Evolutionary conservation across 2,113 vertebrate species (phyloP).

Genomic region (Ammodytes dubius): DNA sequence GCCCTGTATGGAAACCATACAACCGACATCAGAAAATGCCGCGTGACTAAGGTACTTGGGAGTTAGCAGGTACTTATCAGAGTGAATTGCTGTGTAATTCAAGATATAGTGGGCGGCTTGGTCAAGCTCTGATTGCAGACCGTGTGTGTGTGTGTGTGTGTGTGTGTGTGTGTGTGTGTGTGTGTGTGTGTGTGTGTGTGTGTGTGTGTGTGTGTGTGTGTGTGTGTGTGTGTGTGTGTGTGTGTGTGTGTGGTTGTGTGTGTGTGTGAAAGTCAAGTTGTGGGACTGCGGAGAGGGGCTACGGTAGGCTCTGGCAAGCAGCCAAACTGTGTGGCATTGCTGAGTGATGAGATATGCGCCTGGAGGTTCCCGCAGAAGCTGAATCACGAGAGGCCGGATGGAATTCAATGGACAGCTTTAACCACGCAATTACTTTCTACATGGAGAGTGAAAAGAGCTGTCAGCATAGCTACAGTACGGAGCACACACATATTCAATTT

Average conservation of each 20-base stretch:
- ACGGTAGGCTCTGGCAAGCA: slow-evolving; percentile 44
- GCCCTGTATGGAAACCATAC: not conserved
- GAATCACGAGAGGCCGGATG: slow-evolving; percentile 36
- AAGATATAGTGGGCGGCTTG: slow-evolving; percentile 47
- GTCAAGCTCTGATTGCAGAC: slow-evolving; percentile 57
- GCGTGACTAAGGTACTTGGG: slow-evolving; percentile 22
- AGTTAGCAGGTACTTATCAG: slow-evolving; percentile 35
- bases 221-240: no score
- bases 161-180: no score
- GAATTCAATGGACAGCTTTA: slow-evolving; percentile 52
- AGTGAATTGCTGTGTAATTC: slow-evolving; percentile 61
- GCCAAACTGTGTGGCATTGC: slow-evolving; percentile 68
- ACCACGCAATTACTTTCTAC: slow-evolving; percentile 60
- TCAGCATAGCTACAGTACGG: slow-evolving; percentile 15
- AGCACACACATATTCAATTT: slow-evolving; percentile 19
- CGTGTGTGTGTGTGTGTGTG: not conserved
- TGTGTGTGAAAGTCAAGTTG: slow-evolving; percentile 49
- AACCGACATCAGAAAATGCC: slow-evolving; percentile 30
- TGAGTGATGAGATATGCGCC: slow-evolving; percentile 70
- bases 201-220: slow-evolving; percentile 13
- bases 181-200: no score
- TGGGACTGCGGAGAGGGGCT: not conserved
- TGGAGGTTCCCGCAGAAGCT: slow-evolving; percentile 39
- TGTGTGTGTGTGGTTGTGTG: not conserved
- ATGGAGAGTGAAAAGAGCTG: slow-evolving; percentile 37